Evolutionary conservation across 2,113 vertebrate species (phyloP).

Genomic region (Nesoenas mayeri): DNA sequence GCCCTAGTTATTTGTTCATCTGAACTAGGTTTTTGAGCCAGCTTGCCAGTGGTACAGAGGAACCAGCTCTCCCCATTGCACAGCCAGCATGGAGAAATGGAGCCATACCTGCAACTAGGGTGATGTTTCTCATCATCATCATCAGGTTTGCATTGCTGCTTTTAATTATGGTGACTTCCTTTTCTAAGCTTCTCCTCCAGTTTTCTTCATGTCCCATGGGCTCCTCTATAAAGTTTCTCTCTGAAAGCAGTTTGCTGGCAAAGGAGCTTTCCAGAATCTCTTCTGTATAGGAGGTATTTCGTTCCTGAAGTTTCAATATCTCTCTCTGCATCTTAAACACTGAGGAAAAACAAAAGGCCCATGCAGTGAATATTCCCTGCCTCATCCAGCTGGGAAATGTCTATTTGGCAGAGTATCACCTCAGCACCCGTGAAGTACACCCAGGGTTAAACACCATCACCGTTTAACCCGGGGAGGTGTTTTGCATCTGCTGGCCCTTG

Average conservation of each 20-base stretch:
- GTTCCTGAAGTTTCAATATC: background rate
- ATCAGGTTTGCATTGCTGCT: constrained; percentile 18
- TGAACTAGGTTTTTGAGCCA: background rate
- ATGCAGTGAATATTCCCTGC: background rate
- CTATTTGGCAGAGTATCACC: background rate
- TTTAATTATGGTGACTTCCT: constrained; percentile 53
- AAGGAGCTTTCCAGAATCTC: background rate
- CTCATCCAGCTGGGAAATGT: fast-evolving
- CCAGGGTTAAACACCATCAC: background rate
- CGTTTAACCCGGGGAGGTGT: background rate
- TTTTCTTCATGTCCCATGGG: background rate
- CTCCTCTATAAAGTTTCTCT: fast-evolving
- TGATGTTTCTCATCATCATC: constrained; percentile 57
- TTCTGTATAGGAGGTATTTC: background rate
- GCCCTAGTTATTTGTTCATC: background rate
- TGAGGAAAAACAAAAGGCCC: constrained; percentile 42
- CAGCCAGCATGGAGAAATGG: background rate
- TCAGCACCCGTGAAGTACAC: background rate
- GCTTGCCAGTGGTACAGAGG: background rate
- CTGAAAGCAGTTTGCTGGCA: background rate
- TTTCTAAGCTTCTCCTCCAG: constrained; percentile 6
- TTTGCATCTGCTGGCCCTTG: background rate
- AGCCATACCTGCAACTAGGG: constrained; percentile 23
- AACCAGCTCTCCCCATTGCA: background rate
- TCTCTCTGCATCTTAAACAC: constrained; percentile 41